Conservation (phyloP, 2,113 vertebrate genomes). For the Pionites leucogaster region DNA sequence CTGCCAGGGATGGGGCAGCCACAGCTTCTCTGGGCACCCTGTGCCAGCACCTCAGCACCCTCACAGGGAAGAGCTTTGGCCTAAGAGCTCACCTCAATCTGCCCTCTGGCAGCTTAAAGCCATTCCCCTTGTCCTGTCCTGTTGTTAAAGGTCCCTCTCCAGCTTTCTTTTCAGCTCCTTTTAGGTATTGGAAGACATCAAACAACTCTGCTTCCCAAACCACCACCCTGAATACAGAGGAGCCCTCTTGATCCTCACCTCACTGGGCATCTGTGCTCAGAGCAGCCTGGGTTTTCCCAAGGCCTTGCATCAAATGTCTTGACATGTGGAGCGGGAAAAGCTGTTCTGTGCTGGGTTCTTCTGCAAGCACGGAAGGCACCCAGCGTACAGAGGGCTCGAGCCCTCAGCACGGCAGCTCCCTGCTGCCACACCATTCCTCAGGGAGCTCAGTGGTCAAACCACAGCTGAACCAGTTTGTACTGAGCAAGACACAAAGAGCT, state of each 20-base stretch:
- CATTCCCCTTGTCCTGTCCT: background rate
- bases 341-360: background rate
- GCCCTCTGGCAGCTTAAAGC: background rate
- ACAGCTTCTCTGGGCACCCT: no score
- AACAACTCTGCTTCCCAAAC: background rate
- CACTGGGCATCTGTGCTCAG: rapidly evolving
- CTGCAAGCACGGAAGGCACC: background rate
- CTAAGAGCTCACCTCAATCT: background rate
- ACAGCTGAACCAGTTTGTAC: rapidly evolving
- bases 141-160: background rate
- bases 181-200: background rate
- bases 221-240: rapidly evolving
- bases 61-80: background rate
- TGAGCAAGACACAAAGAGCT: background rate
- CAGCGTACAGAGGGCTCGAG: rapidly evolving
- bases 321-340: background rate
- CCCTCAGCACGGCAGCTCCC: background rate
- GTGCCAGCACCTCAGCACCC: background rate
- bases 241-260: background rate
- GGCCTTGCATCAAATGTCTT: rapidly evolving
- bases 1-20: no score
- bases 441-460: background rate
- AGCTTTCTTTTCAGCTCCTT: background rate
- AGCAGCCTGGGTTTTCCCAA: background rate
- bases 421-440: rapidly evolving